A percentile compares a stretch with the other conserved stretches of the same genome.
These are phyloP conservation scores for Hyalella azteca DNA, from an alignment of 2,888 invertebrate genomes.

Conservation along the genomic window DNA sequence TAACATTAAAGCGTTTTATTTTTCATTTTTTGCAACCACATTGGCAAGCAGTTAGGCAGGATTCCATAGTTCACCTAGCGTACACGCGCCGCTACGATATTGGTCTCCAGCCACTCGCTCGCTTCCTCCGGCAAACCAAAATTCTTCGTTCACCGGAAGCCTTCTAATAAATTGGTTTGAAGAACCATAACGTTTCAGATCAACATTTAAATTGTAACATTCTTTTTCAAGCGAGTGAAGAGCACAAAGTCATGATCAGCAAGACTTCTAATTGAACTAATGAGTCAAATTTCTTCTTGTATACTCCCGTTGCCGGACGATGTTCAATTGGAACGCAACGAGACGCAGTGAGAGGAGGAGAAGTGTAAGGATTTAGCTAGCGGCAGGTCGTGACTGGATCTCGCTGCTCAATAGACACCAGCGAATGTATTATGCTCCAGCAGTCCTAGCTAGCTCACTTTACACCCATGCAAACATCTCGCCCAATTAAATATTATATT, in stretches of 20 bases:
- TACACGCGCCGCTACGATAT: conserved; percentile 15
- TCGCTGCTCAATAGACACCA: conserved; percentile 35
- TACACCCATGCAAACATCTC: conserved; percentile 34
- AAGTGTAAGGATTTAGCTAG: conserved; percentile 21
- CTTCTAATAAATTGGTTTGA: too few species aligned
- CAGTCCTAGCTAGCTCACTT: conserved; percentile 19
- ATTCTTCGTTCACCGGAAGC: conserved; percentile 29
- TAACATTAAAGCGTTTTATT: conserved; percentile 24
- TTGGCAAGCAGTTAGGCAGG: conserved; percentile 37
- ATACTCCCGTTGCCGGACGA: not conserved
- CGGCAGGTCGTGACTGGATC: conserved; percentile 30
- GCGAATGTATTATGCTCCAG: conserved; percentile 36
- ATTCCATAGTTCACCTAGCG: conserved; percentile 35
- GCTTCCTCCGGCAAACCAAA: conserved; percentile 10
- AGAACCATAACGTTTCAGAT: too few species aligned
- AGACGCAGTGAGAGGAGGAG: not conserved
- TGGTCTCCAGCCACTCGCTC: not conserved
- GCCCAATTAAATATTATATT: conserved; percentile 31
- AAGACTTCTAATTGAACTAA: too few species aligned
- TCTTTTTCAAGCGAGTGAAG: too few species aligned
- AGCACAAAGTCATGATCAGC: too few species aligned
- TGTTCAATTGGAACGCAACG: not conserved
- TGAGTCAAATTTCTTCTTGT: too few species aligned
- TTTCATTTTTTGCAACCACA: not conserved
- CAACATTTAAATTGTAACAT: too few species aligned